These are phyloP conservation scores for Anoplophora glabripennis DNA, from an alignment of 1,140 invertebrate species.

Conservation along the genomic window DNA sequence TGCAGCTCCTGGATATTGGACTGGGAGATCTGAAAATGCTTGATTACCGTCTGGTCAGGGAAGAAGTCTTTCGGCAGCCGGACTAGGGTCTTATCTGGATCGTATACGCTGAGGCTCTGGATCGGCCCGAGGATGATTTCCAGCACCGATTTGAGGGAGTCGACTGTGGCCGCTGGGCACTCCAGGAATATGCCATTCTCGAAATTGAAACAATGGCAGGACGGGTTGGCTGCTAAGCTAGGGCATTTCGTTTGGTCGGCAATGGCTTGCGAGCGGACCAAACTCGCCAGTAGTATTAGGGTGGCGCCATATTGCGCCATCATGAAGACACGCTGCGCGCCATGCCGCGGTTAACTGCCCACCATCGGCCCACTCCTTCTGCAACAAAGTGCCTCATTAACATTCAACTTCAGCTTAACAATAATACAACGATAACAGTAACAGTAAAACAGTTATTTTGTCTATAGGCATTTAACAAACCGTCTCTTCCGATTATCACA, in stretches of 20 bases:
- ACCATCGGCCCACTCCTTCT: background rate
- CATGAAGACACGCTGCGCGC: slow-evolving; percentile 19
- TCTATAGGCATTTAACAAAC: no score
- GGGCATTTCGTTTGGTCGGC: slow-evolving; percentile 55
- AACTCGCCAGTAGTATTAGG: slow-evolving; percentile 24
- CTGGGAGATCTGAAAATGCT: slow-evolving; percentile 79
- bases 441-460: no score
- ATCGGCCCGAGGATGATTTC: slow-evolving; percentile 62
- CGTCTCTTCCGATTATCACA: no score
- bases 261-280: slow-evolving; percentile 21
- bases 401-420: no score
- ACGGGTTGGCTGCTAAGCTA: slow-evolving; percentile 66
- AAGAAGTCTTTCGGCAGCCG: slow-evolving; percentile 69
- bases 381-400: no score
- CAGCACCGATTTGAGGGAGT: slow-evolving; percentile 51
- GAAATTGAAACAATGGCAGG: slow-evolving; percentile 87
- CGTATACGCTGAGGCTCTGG: slow-evolving; percentile 83
- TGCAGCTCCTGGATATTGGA: slow-evolving; percentile 71
- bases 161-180: slow-evolving; percentile 72
- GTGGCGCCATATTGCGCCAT: slow-evolving; percentile 38
- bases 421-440: no score
- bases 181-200: slow-evolving; percentile 87
- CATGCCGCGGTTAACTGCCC: slow-evolving; percentile 2
- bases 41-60: slow-evolving; percentile 66
- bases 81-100: slow-evolving; percentile 73